Conservation (phyloP, 1,140 invertebrate genomes). For the Neodiprion lecontei region DNA sequence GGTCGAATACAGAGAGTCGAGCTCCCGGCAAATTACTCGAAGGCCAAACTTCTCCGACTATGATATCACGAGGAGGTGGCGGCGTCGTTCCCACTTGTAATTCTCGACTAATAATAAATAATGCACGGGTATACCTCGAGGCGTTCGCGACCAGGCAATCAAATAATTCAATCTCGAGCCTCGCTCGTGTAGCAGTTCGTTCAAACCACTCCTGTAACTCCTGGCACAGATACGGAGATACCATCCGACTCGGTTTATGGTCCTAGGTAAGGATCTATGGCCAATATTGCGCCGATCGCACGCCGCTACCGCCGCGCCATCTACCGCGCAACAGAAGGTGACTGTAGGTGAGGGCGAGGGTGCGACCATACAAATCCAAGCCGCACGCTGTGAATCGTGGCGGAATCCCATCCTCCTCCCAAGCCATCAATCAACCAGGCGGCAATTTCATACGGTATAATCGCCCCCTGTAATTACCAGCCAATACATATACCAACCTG, state of each 20-base stretch:
- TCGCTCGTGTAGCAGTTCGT: not conserved
- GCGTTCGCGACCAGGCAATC: conserved; percentile 1
- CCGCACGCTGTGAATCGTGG: conserved; percentile 1
- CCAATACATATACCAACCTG: not conserved
- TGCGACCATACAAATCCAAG: not conserved
- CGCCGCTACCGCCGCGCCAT: not conserved
- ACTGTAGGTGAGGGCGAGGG: not conserved
- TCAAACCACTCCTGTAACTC: not conserved
- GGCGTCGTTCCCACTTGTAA: conserved; percentile 1
- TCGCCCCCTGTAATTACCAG: conserved; percentile 4
- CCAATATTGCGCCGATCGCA: not conserved
- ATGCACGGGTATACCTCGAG: not conserved
- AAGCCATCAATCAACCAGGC: conserved; percentile 6
- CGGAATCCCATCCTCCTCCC: not conserved
- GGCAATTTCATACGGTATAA: conserved; percentile 7
- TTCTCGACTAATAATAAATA: not conserved
- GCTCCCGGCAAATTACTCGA: not conserved
- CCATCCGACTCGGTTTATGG: conserved; percentile 4
- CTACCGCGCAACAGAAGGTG: not conserved
- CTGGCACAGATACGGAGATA: not conserved
- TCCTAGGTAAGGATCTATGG: not conserved
- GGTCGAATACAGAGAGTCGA: not conserved
- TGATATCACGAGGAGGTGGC: not conserved
- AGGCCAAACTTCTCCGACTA: not conserved
- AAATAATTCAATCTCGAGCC: not conserved